Evolutionary conservation across 2,113 vertebrate species (phyloP).

Genomic region (Charina bottae): DNA sequence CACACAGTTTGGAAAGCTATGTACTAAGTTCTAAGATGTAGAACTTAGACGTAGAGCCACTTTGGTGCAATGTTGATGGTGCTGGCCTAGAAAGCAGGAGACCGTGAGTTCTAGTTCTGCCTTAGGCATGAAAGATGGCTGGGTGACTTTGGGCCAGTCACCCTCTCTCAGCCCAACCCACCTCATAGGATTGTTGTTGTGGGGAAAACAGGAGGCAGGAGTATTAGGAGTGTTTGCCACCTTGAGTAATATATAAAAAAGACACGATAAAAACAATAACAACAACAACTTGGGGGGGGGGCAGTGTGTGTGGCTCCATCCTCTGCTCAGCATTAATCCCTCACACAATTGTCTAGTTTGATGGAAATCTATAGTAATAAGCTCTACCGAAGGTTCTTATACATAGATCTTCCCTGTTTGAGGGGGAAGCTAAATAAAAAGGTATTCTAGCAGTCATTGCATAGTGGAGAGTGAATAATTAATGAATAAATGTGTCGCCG

Average conservation of each 20-base stretch:
- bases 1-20: too few relatives aligned
- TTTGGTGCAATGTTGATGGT: neutral
- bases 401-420: neutral
- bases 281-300: neutral
- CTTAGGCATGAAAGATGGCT: neutral
- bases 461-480: neutral
- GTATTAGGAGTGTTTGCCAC: neutral
- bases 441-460: neutral
- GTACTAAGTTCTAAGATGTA: neutral
- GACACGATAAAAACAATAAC: neutral
- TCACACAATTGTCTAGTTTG: neutral
- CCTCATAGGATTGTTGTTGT: neutral
- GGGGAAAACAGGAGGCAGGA: neutral
- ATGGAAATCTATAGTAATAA: neutral
- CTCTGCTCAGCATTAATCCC: neutral
- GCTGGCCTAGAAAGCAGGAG: neutral
- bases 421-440: neutral
- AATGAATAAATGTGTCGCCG: slow-evolving; percentile 2
- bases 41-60: neutral
- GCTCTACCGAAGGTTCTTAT: neutral
- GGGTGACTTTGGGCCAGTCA: neutral
- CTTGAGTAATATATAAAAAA: neutral
- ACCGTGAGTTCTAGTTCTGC: neutral
- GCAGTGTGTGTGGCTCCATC: neutral
- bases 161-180: neutral